These are phyloP conservation scores for Sebastes baramenuke DNA, from an alignment of 2,797 vertebrate genomes.

Conservation along the genomic window DNA sequence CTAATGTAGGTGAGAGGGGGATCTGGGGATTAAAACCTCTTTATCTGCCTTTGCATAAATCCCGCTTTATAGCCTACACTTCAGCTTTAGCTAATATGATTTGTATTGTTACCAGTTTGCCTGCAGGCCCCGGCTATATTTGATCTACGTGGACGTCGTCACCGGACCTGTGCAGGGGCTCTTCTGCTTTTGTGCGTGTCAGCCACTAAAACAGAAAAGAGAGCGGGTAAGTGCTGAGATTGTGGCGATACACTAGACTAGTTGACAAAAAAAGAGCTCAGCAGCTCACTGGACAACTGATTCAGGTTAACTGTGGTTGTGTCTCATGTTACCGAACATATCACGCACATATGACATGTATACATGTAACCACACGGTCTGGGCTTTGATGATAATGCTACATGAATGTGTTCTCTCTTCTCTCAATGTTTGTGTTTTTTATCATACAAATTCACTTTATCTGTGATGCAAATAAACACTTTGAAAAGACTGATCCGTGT, in stretches of 20 bases:
- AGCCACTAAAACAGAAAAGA: conserved; percentile 10
- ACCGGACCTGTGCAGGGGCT: conserved; percentile 28
- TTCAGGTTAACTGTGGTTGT: conserved; percentile 16
- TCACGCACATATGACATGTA: neutral
- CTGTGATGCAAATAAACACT: conserved; percentile 73
- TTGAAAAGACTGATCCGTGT: conserved; percentile 67
- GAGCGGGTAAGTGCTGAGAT: conserved; percentile 20
- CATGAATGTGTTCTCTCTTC: neutral
- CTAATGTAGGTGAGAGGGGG: conserved; percentile 83
- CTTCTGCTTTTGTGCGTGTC: conserved; percentile 34
- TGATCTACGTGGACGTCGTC: conserved; percentile 44
- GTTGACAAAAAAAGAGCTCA: conserved; percentile 28
- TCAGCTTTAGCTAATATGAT: conserved; percentile 79
- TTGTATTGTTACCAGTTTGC: conserved; percentile 72
- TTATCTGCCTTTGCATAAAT: conserved; percentile 85
- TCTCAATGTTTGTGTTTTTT: neutral
- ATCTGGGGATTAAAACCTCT: conserved; percentile 83
- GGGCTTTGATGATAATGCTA: neutral
- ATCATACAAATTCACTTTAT: conserved; percentile 19
- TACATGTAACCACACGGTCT: neutral
- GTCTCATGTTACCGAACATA: conserved; percentile 32
- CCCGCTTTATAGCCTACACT: conserved; percentile 77
- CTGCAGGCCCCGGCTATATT: conserved; percentile 47
- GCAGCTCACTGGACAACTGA: conserved; percentile 5
- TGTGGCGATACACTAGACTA: neutral